These are phyloP conservation scores for Lathamus discolor DNA, from an alignment of 2,113 vertebrate genomes.

Conservation along the genomic window DNA sequence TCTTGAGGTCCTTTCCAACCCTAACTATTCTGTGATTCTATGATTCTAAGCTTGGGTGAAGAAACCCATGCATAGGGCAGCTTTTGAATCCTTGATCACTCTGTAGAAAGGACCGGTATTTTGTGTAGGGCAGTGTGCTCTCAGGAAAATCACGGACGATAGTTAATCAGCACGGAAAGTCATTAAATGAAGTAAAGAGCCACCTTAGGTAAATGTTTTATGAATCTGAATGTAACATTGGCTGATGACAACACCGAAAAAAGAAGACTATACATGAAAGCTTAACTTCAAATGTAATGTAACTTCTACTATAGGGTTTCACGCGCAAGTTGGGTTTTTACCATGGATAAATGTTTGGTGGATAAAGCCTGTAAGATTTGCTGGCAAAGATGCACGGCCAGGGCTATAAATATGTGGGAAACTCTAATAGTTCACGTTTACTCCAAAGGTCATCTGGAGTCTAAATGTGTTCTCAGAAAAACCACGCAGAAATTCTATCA, in stretches of 20 bases:
- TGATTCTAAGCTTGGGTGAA: slow-evolving; percentile 67
- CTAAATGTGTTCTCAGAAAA: slow-evolving; percentile 67
- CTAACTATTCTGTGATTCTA: no score
- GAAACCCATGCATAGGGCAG: slow-evolving; percentile 50
- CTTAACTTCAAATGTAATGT: neutral
- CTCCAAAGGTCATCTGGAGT: slow-evolving; percentile 56
- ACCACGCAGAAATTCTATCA: slow-evolving; percentile 57
- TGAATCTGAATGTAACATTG: neutral
- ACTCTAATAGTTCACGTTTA: slow-evolving; percentile 63
- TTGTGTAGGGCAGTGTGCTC: neutral
- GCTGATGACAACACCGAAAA: neutral
- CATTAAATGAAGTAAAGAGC: neutral
- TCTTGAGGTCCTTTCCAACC: no score
- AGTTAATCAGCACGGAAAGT: neutral
- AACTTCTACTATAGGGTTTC: neutral
- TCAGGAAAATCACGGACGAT: neutral
- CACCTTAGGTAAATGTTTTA: neutral
- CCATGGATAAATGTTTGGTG: slow-evolving; percentile 12
- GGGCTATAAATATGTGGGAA: slow-evolving; percentile 64
- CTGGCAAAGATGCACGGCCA: neutral
- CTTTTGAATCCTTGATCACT: neutral
- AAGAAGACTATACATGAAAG: neutral
- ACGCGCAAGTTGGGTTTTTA: slow-evolving; percentile 9
- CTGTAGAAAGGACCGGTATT: neutral
- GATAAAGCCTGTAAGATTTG: slow-evolving; percentile 10